Percentiles rank a stretch among this genome's conserved stretches.
These are phyloP conservation scores for Cephus sareptanus DNA, from an alignment of 2,888 invertebrate genomes.

Conservation along the genomic window DNA sequence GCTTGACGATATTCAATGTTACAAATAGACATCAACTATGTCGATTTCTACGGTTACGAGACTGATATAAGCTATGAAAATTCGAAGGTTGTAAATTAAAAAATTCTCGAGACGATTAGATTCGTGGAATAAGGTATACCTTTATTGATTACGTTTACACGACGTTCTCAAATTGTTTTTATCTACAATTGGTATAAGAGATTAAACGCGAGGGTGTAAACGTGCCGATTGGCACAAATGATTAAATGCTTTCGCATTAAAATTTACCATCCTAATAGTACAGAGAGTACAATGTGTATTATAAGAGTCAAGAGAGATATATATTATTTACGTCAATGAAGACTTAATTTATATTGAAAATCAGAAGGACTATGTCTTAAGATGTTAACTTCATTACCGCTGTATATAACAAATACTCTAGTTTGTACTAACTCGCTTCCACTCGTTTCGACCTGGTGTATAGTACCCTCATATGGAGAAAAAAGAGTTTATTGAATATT, in stretches of 20 bases:
- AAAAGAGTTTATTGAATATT: background rate
- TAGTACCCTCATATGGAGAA: background rate
- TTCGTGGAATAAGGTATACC: background rate
- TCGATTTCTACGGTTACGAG: background rate
- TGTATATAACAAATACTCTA: background rate
- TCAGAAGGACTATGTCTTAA: background rate
- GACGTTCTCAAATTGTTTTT: background rate
- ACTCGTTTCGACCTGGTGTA: background rate
- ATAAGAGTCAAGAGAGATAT: background rate
- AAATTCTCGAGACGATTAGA: background rate
- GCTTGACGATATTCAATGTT: conserved; percentile 60
- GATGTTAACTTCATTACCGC: background rate
- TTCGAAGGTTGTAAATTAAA: background rate
- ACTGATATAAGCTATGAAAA: background rate
- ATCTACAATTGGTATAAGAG: background rate
- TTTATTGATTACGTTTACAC: background rate
- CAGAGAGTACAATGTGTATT: background rate
- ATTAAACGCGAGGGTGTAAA: background rate
- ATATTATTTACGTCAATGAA: background rate
- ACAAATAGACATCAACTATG: conserved; percentile 43
- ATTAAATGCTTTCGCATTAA: background rate
- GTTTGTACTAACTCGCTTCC: background rate
- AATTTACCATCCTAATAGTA: background rate
- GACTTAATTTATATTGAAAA: background rate
- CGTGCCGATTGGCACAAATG: background rate